Percentiles rank a stretch among this genome's conserved stretches.
These are phyloP conservation scores for Hiodon tergisus DNA, from an alignment of 2,113 vertebrate genomes.

Conservation along the genomic window DNA sequence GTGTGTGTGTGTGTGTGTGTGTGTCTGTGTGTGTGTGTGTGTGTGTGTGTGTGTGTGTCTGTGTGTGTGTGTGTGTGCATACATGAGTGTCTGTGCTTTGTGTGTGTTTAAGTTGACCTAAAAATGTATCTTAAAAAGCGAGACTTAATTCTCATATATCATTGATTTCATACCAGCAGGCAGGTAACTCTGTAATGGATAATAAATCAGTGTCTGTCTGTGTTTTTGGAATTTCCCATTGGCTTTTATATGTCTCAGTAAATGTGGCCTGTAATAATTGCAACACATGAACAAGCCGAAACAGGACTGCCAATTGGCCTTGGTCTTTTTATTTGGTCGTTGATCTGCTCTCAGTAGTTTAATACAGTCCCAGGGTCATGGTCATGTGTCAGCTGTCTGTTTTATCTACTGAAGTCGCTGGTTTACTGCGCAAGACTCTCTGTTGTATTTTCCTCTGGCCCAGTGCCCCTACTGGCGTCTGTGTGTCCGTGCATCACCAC, in stretches of 20 bases:
- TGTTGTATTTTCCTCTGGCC: not conserved
- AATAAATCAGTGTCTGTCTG: conserved; percentile 24
- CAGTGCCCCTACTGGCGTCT: not conserved
- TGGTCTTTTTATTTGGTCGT: not conserved
- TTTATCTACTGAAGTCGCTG: no score
- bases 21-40: not conserved
- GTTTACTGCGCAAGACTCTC: no score
- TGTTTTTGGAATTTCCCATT: conserved; percentile 32
- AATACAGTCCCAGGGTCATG: no score
- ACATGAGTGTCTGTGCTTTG: not conserved
- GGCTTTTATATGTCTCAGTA: conserved; percentile 25
- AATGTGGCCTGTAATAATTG: conserved; percentile 19
- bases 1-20: no score
- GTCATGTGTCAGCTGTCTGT: no score
- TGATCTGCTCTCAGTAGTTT: not conserved
- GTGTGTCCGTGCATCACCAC: not conserved
- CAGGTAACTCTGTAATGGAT: not conserved
- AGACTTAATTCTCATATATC: no score
- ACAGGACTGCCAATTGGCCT: conserved; percentile 12
- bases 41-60: not conserved
- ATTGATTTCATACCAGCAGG: no score
- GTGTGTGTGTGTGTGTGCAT: not conserved
- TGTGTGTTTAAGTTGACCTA: not conserved
- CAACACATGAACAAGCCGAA: conserved; percentile 30
- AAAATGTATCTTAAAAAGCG: no score